phyloP scores from a whole-genome alignment of 2,113 vertebrate species.

The Sigmodon hispidus region DNA sequence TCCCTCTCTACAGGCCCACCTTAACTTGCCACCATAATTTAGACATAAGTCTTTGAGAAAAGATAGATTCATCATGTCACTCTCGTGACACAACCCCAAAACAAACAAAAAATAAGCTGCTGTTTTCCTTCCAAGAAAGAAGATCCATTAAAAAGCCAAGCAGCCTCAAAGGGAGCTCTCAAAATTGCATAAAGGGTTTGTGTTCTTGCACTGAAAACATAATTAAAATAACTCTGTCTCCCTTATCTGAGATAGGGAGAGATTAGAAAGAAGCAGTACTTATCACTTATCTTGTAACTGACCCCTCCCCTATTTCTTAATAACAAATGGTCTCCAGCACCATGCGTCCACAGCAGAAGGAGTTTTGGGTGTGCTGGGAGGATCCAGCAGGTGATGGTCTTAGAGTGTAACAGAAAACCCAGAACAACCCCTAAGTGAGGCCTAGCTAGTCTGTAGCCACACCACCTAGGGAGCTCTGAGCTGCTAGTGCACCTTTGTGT shows the following conservation, averaged over 20 bases:
- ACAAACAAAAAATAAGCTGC: not conserved
- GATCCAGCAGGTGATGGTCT: accelerated
- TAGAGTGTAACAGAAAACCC: not conserved
- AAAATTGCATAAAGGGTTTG: not conserved
- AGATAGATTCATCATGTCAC: not conserved
- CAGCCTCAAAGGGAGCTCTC: not conserved
- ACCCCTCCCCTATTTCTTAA: not conserved
- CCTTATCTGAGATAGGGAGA: conserved; percentile 75
- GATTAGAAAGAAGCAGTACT: not conserved
- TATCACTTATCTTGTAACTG: conserved; percentile 34
- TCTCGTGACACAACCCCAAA: not conserved
- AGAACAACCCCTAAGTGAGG: not conserved
- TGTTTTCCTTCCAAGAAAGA: conserved; percentile 42
- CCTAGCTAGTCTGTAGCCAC: accelerated
- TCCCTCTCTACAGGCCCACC: not conserved
- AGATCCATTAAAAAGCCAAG: not conserved
- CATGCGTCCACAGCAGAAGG: conserved; percentile 30
- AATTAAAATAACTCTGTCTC: conserved; percentile 77
- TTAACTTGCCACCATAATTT: not conserved
- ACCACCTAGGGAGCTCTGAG: not conserved
- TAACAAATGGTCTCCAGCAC: not conserved
- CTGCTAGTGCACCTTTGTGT: not conserved
- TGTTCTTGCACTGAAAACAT: conserved; percentile 65
- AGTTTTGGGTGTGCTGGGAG: not conserved
- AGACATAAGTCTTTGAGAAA: not conserved